Conservation (phyloP, 2,888 invertebrate species). For the Unio delphinus region DNA sequence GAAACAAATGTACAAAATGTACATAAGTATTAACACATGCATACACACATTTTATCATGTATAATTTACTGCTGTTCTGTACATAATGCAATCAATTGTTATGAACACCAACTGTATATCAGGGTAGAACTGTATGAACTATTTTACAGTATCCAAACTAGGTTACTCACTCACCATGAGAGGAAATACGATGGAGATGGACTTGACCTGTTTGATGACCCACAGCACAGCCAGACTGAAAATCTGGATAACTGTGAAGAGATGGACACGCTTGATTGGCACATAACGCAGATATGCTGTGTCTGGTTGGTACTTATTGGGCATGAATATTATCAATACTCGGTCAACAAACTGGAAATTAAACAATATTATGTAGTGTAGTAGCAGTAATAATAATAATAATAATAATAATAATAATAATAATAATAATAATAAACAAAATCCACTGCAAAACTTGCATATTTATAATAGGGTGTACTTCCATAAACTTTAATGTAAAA, state of each 20-base stretch:
- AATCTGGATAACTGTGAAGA: conserved; percentile 72
- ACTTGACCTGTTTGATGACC: conserved; percentile 82
- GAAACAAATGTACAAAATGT: too few species aligned
- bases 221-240: conserved; percentile 70
- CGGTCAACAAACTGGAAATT: conserved; percentile 90
- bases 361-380: conserved; percentile 5
- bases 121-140: background rate
- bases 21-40: too few species aligned
- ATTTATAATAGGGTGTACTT: too few species aligned
- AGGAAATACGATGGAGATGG: conserved; percentile 95
- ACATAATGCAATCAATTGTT: background rate
- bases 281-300: conserved; percentile 98
- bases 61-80: background rate
- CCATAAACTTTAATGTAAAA: too few species aligned
- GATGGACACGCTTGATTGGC: conserved; percentile 82
- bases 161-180: conserved; percentile 83
- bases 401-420: background rate
- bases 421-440: too few species aligned
- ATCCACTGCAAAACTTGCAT: background rate
- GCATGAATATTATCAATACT: conserved; percentile 96
- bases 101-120: background rate
- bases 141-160: background rate
- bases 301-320: conserved; percentile 99
- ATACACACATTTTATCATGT: too few species aligned
- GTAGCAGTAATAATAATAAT: conserved; percentile 1